Evolutionary conservation across 2,888 invertebrate species (phyloP).

Genomic region (Minunthozetes semirufus): DNA sequence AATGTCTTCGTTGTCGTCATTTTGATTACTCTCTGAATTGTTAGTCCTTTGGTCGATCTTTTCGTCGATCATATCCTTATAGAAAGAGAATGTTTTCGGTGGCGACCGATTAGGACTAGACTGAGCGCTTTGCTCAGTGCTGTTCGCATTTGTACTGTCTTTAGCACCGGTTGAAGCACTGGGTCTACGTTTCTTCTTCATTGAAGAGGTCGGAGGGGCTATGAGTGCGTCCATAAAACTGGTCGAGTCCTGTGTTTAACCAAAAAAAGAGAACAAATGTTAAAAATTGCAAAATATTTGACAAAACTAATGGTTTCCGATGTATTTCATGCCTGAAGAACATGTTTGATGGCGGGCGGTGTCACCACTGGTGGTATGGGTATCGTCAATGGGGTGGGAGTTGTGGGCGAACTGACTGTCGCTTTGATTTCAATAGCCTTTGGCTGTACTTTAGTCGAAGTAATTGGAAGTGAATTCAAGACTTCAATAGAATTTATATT

Average conservation of each 20-base stretch:
- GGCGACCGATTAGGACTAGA: constrained; percentile 4
- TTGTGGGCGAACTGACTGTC: background rate
- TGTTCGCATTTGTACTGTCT: background rate
- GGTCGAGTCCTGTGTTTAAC: constrained; percentile 19
- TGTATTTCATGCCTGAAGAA: background rate
- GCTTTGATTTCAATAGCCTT: background rate
- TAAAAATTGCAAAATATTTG: background rate
- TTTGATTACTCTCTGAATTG: constrained; percentile 25
- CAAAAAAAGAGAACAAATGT: background rate
- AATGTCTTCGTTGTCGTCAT: constrained; percentile 3
- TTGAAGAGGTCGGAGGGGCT: background rate
- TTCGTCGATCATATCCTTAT: constrained; percentile 38
- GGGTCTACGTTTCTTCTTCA: constrained; percentile 1
- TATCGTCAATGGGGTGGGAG: background rate
- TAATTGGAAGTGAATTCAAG: background rate
- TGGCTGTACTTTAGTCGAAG: background rate
- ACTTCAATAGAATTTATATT: background rate
- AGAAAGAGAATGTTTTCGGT: constrained; percentile 34
- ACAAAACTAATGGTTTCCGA: no score
- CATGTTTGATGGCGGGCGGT: background rate
- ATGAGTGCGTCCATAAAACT: constrained; percentile 34
- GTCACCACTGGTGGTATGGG: background rate
- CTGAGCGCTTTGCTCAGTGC: background rate
- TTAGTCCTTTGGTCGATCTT: constrained; percentile 36
- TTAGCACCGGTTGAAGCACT: background rate